These are phyloP conservation scores for Lytechinus variegatus DNA, from an alignment of 35 echinoderm and acorn worm species.

Conservation along the genomic window DNA sequence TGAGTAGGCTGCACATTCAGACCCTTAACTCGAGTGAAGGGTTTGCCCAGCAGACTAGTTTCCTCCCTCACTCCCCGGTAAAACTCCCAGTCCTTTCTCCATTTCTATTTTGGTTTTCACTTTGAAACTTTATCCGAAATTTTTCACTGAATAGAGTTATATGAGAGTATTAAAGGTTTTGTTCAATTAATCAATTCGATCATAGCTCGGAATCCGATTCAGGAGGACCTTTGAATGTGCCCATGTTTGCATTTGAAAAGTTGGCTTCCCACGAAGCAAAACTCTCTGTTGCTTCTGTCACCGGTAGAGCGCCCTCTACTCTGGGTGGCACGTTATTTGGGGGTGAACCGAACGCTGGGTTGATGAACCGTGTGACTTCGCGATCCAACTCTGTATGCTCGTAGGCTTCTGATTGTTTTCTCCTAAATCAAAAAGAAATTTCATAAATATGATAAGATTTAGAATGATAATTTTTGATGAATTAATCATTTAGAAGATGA, in stretches of 20 bases:
- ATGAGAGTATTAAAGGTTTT: not conserved
- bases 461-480: too few species aligned
- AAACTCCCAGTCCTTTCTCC: too few species aligned
- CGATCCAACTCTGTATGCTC: not conserved
- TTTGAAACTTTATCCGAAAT: not conserved
- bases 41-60: too few species aligned
- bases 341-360: conserved; percentile 26
- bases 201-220: conserved; percentile 34
- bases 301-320: conserved; percentile 34
- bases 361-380: conserved; percentile 33
- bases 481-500: not conserved
- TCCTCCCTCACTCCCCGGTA: too few species aligned
- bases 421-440: conserved; percentile 25
- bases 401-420: conserved; percentile 12
- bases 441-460: not conserved
- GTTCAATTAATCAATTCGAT: not conserved
- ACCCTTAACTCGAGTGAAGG: too few species aligned
- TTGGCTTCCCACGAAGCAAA: not conserved
- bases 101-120: not conserved
- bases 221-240: not conserved
- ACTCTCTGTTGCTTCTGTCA: not conserved
- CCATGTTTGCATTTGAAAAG: not conserved
- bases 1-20: too few species aligned
- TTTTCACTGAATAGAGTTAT: not conserved
- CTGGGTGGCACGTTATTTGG: not conserved